Conservation (phyloP, 1,140 invertebrate species). For the Neodiprion fabricii region DNA sequence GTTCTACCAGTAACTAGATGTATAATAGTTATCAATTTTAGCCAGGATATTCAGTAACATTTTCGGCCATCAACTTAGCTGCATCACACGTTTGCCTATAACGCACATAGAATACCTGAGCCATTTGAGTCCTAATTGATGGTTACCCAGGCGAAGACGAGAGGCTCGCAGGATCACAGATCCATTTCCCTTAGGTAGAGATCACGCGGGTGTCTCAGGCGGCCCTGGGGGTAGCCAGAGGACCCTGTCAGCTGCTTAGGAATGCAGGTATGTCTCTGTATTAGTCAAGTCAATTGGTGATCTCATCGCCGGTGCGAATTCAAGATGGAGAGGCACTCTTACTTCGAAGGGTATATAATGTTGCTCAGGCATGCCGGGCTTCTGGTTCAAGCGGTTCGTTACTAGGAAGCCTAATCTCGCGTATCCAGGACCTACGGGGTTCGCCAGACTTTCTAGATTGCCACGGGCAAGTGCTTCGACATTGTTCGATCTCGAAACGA, state of each 20-base stretch:
- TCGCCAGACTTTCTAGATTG: too few relatives aligned
- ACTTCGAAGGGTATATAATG: too few relatives aligned
- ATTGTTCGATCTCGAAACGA: too few relatives aligned
- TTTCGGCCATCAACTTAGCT: too few relatives aligned
- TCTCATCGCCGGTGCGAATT: neutral
- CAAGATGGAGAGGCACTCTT: neutral
- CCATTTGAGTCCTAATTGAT: neutral
- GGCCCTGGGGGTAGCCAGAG: neutral
- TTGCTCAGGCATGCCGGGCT: too few relatives aligned
- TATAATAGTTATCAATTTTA: too few relatives aligned
- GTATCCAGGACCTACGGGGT: too few relatives aligned
- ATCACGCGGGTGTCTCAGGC: neutral
- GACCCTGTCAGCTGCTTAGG: neutral
- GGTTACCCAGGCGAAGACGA: neutral
- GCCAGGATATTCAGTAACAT: too few relatives aligned
- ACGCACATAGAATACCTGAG: neutral
- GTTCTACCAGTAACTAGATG: too few relatives aligned
- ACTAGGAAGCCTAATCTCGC: too few relatives aligned
- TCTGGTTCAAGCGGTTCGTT: too few relatives aligned
- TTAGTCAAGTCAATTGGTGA: neutral
- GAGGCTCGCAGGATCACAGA: neutral
- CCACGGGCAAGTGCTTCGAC: too few relatives aligned
- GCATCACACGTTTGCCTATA: neutral
- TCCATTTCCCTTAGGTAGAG: neutral
- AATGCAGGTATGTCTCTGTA: neutral